Evolutionary conservation across 1,140 invertebrate species (phyloP).

Genomic region (Bombus terrestris): DNA sequence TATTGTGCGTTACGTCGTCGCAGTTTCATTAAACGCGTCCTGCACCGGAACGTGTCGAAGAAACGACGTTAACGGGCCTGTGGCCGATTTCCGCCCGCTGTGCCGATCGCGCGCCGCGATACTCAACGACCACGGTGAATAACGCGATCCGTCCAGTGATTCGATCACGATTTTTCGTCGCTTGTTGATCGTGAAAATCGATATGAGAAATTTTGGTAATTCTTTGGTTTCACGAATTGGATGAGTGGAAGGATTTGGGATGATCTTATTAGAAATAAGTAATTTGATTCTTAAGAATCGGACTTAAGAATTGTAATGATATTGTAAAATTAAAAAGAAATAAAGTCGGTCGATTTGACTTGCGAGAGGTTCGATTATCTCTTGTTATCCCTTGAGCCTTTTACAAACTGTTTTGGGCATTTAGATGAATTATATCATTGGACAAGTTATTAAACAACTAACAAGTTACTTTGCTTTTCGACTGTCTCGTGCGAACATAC

Average conservation of each 20-base stretch:
- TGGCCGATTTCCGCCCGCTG: conserved; percentile 1
- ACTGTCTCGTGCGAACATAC: not conserved
- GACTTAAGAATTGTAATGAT: too few species aligned
- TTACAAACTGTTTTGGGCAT: too few species aligned
- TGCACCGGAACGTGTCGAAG: conserved; percentile 33
- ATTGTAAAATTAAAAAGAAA: not conserved
- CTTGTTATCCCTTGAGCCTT: too few species aligned
- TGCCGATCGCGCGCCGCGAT: not conserved
- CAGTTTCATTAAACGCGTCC: conserved; percentile 51
- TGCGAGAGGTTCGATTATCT: not conserved
- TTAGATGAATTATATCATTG: too few species aligned
- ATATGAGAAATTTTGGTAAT: not conserved
- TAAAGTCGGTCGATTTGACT: not conserved
- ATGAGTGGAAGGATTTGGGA: too few species aligned
- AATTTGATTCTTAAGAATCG: not conserved
- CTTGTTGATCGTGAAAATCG: not conserved
- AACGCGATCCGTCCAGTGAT: not conserved
- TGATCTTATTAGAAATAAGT: too few species aligned
- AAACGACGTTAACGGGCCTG: not conserved
- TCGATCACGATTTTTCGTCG: not conserved
- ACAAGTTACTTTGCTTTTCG: not conserved
- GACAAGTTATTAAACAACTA: too few species aligned
- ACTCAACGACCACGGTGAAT: not conserved
- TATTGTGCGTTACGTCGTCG: conserved; percentile 56
- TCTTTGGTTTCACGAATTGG: not conserved